phyloP scores from a whole-genome alignment of 2,888 invertebrate species.

The Apoda limacodes region DNA sequence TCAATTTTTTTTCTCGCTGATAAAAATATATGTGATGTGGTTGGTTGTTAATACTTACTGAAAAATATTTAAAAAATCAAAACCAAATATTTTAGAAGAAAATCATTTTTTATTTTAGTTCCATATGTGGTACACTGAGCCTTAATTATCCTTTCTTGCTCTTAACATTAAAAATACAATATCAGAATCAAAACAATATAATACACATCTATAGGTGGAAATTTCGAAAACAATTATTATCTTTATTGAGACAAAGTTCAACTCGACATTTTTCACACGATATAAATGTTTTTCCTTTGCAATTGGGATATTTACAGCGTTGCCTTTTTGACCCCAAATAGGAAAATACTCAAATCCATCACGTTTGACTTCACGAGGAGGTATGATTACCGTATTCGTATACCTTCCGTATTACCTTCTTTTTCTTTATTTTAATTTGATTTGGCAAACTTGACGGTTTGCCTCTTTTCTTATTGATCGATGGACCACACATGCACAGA shows the following conservation, averaged over 20 bases:
- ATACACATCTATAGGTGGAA: constrained; percentile 9
- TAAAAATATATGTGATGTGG: too few species aligned
- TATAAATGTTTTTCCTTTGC: constrained; percentile 16
- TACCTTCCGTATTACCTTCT: constrained; percentile 12
- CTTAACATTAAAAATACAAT: too few species aligned
- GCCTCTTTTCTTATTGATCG: constrained; percentile 12
- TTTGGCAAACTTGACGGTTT: constrained; percentile 9
- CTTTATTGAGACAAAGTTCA: constrained; percentile 18
- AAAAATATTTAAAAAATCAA: too few species aligned
- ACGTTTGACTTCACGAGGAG: constrained; percentile 17
- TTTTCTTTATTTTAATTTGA: constrained; percentile 8
- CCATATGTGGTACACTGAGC: too few species aligned
- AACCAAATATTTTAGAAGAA: too few species aligned
- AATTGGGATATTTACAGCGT: constrained; percentile 18
- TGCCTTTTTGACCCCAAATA: constrained; percentile 17
- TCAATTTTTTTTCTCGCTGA: too few species aligned
- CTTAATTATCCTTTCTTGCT: too few species aligned
- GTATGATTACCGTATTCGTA: constrained; percentile 10
- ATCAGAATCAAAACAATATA: too few species aligned
- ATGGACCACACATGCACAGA: constrained; percentile 11
- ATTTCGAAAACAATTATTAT: constrained; percentile 21
- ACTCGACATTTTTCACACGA: constrained; percentile 17
- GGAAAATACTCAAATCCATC: constrained; percentile 20
- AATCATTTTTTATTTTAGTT: too few species aligned
- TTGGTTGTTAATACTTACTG: too few species aligned